phyloP scores from a whole-genome alignment of 2,113 vertebrate species.

The Nothobranchius furzeri region DNA sequence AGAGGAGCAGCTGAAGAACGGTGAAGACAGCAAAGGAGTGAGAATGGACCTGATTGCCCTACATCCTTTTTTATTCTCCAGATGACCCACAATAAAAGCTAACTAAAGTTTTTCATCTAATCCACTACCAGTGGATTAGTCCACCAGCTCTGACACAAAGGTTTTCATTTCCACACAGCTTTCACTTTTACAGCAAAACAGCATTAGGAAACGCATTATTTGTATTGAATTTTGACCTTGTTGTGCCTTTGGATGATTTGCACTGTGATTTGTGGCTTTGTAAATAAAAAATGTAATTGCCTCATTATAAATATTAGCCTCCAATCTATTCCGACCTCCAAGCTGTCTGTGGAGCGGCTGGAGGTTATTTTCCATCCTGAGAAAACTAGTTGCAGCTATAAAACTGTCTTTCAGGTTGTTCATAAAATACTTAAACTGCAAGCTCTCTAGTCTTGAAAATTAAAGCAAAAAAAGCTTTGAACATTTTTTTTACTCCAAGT shows the following conservation, averaged over 20 bases:
- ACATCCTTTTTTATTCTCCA: no score
- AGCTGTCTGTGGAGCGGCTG: neutral
- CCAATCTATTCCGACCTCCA: constrained; percentile 2
- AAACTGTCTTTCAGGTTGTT: constrained; percentile 15
- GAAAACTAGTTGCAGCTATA: neutral
- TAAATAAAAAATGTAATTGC: constrained; percentile 5
- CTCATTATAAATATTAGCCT: constrained; percentile 12
- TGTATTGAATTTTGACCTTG: neutral
- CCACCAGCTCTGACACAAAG: neutral
- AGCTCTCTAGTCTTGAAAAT: neutral
- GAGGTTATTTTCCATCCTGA: constrained; percentile 17
- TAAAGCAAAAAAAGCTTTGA: constrained; percentile 32
- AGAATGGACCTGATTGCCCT: neutral
- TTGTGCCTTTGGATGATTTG: neutral
- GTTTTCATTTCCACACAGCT: constrained; percentile 9
- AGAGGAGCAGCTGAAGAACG: neutral
- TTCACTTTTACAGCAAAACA: neutral
- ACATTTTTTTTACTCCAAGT: neutral
- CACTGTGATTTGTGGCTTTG: neutral
- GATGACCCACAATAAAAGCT: no score
- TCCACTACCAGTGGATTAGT: no score
- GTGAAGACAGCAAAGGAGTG: constrained; percentile 4
- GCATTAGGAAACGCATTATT: neutral
- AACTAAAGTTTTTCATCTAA: no score
- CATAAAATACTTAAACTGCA: constrained; percentile 9